phyloP scores from a whole-genome alignment of 2,113 vertebrate genomes.

The Lates calcarifer region DNA sequence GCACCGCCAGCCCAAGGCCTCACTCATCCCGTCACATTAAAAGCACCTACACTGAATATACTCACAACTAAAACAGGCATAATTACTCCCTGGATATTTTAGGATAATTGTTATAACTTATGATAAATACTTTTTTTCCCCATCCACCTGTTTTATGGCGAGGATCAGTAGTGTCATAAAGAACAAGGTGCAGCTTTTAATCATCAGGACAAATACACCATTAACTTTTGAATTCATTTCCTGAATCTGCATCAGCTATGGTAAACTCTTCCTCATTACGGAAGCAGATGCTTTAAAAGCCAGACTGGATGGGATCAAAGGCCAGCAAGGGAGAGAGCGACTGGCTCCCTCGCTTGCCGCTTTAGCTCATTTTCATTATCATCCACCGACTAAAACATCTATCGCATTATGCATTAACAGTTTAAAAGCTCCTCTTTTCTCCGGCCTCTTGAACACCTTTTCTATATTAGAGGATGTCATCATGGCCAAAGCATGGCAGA shows the following conservation, averaged over 20 bases:
- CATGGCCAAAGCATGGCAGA: conserved; percentile 25
- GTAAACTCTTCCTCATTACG: conserved; percentile 83
- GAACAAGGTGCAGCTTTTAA: conserved; percentile 78
- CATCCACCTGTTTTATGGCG: conserved; percentile 67
- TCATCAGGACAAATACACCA: conserved; percentile 84
- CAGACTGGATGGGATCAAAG: conserved; percentile 81
- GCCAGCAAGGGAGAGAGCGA: conserved; percentile 68
- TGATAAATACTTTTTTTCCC: conserved; percentile 59
- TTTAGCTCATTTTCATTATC: conserved; percentile 81
- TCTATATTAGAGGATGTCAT: conserved; percentile 55
- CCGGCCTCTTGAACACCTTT: conserved; percentile 57
- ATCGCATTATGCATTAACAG: conserved; percentile 77
- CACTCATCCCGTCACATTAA: conserved; percentile 44
- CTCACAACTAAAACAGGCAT: conserved; percentile 56
- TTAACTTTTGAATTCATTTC: conserved; percentile 82
- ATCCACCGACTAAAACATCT: conserved; percentile 75
- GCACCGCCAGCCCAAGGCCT: conserved; percentile 39
- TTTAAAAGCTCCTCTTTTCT: conserved; percentile 79
- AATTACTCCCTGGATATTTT: conserved; percentile 75
- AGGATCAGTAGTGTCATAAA: conserved; percentile 79
- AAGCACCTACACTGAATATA: conserved; percentile 59
- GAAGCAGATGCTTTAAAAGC: conserved; percentile 83
- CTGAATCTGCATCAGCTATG: conserved; percentile 80
- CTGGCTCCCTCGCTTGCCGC: conserved; percentile 55
- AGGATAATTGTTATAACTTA: conserved; percentile 73